A percentile compares a stretch with the other conserved stretches of the same genome.
Evolutionary conservation across 2,888 invertebrate genomes (phyloP).

Genomic region (Malthinus flaveolus): DNA sequence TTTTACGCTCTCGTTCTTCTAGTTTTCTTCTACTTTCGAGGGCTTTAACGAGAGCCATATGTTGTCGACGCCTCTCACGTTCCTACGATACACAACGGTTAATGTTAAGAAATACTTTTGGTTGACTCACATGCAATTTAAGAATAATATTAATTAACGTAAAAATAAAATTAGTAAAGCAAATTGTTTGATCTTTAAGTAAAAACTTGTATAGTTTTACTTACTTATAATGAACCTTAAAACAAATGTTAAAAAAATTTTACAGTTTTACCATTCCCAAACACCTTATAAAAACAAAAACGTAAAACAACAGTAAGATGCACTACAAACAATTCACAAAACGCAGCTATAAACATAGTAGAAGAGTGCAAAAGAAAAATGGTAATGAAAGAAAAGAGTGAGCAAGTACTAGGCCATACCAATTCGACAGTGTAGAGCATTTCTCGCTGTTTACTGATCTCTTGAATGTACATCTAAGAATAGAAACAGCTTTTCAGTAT

Average conservation of each 20-base stretch:
- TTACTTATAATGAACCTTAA: no score
- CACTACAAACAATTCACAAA: conserved; percentile 9
- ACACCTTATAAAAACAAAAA: not conserved
- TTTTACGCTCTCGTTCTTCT: conserved; percentile 81
- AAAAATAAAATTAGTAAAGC: conserved; percentile 9
- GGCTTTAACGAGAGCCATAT: conserved; percentile 85
- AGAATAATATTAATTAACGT: conserved; percentile 1
- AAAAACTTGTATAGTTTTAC: not conserved
- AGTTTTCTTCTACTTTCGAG: conserved; percentile 83
- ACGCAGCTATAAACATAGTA: conserved; percentile 20
- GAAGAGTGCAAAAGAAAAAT: conserved; percentile 25
- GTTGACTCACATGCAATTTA: not conserved
- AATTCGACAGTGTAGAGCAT: conserved; percentile 81
- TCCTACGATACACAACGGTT: conserved; percentile 61
- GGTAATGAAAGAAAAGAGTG: conserved; percentile 21
- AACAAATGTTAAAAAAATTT: not conserved
- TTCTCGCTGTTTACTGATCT: conserved; percentile 86
- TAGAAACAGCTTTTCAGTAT: conserved; percentile 55
- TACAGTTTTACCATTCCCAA: not conserved
- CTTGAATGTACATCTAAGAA: conserved; percentile 83
- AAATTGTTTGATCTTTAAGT: not conserved
- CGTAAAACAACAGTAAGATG: conserved; percentile 5
- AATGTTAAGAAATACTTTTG: not conserved
- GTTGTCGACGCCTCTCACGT: conserved; percentile 85
- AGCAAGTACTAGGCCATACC: conserved; percentile 60